Conservation (phyloP, 2,113 vertebrate species). For the Onychostoma macrolepis region DNA sequence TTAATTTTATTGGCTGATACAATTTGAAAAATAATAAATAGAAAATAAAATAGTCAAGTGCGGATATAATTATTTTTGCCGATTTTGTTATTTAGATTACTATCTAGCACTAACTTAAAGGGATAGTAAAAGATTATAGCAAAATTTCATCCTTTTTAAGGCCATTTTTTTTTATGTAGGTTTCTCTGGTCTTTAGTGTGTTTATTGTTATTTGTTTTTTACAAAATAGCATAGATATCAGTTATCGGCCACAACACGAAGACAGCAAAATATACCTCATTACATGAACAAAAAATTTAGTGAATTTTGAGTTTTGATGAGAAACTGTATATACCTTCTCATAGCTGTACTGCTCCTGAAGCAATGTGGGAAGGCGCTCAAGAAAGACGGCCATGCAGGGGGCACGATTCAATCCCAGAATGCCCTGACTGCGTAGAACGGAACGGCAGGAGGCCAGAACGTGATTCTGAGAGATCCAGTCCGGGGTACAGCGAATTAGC, state of each 20-base stretch:
- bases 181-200: too few relatives aligned
- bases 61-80: too few relatives aligned
- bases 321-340: slow-evolving; percentile 70
- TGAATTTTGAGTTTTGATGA: background rate
- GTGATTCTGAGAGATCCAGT: slow-evolving; percentile 80
- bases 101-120: too few relatives aligned
- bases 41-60: too few relatives aligned
- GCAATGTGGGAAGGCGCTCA: slow-evolving; percentile 76
- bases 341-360: slow-evolving; percentile 80
- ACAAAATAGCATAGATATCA: background rate
- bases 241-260: background rate
- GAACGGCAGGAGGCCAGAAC: slow-evolving; percentile 78
- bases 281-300: background rate
- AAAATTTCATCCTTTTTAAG: too few relatives aligned
- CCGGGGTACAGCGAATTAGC: slow-evolving; percentile 77
- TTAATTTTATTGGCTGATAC: too few relatives aligned
- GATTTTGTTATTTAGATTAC: too few relatives aligned
- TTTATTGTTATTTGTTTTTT: background rate
- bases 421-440: slow-evolving; percentile 77
- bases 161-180: too few relatives aligned
- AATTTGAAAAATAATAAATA: too few relatives aligned
- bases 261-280: background rate
- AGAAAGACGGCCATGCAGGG: slow-evolving; percentile 80
- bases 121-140: too few relatives aligned
- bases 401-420: slow-evolving; percentile 77